Percentiles rank a stretch among this genome's conserved stretches.
Evolutionary conservation across 2,888 invertebrate species (phyloP).

Genomic region (Tupiocoris notatus): DNA sequence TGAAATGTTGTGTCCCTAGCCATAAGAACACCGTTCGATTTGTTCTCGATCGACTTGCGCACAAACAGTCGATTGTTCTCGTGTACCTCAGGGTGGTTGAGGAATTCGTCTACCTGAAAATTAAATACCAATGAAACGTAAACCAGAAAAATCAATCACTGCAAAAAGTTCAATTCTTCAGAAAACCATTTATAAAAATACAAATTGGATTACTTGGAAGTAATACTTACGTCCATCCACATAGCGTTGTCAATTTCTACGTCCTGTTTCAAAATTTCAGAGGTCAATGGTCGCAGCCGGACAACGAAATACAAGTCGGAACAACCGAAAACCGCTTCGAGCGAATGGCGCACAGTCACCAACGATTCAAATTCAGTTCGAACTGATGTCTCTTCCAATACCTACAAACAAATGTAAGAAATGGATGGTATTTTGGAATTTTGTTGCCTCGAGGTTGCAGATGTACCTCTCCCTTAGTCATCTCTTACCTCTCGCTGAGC

Average conservation of each 20-base stretch:
- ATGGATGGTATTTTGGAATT: too few species aligned
- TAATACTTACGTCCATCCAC: constrained; percentile 71
- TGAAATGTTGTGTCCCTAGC: constrained; percentile 59
- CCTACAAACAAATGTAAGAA: too few species aligned
- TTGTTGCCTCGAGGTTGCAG: too few species aligned
- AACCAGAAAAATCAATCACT: too few species aligned
- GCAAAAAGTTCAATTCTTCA: too few species aligned
- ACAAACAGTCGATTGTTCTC: constrained; percentile 69
- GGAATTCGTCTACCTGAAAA: constrained; percentile 62
- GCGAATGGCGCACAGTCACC: constrained; percentile 74
- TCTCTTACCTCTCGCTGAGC: constrained; percentile 67
- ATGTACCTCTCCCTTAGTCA: too few species aligned
- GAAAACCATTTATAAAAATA: too few species aligned
- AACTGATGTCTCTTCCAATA: constrained; percentile 87
- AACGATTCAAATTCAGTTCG: constrained; percentile 72
- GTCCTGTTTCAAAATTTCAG: constrained; percentile 66
- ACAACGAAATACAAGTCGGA: constrained; percentile 85
- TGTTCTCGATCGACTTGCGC: constrained; percentile 65
- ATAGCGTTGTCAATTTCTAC: constrained; percentile 73
- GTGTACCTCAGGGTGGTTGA: constrained; percentile 69
- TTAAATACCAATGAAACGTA: too few species aligned
- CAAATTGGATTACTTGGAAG: too few species aligned
- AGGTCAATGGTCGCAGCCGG: constrained; percentile 61
- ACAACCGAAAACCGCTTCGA: constrained; percentile 72
- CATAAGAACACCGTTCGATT: constrained; percentile 62